Evolutionary conservation across 2,113 vertebrate genomes (phyloP).

Genomic region (Arizona elegans): DNA sequence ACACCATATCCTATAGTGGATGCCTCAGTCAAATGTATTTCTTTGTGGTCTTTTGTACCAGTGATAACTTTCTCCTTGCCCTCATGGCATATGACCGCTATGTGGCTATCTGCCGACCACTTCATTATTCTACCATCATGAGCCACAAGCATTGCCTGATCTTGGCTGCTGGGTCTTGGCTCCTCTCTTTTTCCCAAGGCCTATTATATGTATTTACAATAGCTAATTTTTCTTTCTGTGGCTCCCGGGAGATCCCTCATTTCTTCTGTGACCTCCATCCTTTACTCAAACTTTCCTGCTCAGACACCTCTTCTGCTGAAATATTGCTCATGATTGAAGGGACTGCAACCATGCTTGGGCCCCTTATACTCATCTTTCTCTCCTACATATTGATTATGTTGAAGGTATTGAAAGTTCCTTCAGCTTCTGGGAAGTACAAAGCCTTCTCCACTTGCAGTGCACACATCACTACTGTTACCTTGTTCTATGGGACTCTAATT

Average conservation of each 20-base stretch:
- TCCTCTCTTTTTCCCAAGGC: conserved; percentile 15
- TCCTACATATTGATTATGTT: conserved; percentile 44
- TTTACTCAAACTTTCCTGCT: conserved; percentile 53
- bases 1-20: conserved; percentile 37
- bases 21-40: conserved; percentile 47
- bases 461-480: conserved; percentile 16
- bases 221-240: conserved; percentile 52
- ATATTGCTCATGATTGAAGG: conserved; percentile 19
- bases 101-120: conserved; percentile 44
- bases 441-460: conserved; percentile 52
- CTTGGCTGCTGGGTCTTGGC: conserved; percentile 39
- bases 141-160: conserved; percentile 25
- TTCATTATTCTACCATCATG: conserved; percentile 45
- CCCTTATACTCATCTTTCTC: conserved; percentile 43
- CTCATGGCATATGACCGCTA: conserved; percentile 50
- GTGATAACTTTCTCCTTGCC: conserved; percentile 45
- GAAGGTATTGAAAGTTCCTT: conserved; percentile 25
- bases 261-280: conserved; percentile 56
- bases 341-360: conserved; percentile 35
- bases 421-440: conserved; percentile 32
- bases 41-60: conserved; percentile 41
- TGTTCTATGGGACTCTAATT: conserved; percentile 43
- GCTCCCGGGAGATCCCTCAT: conserved; percentile 39
- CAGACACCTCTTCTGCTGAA: background rate
- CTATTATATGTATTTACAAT: conserved; percentile 30